Evolutionary conservation across 2,113 vertebrate genomes (phyloP), one percentile per base, ranked within the genome.

Genomic region (Esox niger): DNA sequence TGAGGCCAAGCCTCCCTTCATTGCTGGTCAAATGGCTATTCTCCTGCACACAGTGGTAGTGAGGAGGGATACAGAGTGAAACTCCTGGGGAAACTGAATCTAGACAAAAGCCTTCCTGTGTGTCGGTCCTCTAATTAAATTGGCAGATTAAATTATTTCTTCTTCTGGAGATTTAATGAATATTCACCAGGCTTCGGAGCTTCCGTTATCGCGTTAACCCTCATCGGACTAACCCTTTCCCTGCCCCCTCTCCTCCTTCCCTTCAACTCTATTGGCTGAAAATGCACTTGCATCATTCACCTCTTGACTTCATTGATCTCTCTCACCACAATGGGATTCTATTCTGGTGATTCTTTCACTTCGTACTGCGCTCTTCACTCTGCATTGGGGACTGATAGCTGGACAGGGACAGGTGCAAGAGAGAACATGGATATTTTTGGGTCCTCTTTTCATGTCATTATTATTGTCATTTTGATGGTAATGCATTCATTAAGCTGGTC

Each of bases 101-200:
- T 86, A 82, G 84, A 82, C 82, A 77, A 46, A 64, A 75, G 74
- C 70, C 77, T 84, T 85, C 83, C 78, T 75, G 63, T 68, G 82
- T 8, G 61, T 73, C 43, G 67, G 78, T 83, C 83, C 81, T 71
- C 56, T 85, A 86, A 88, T 88, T 86, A 85, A 86, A 85, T 80
- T 80, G 79, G 82, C 81, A 85, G 81, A 86, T 88, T 86, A 73
- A 85, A 83, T 64, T 77, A 72, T 67, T 65, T 82, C 80, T 76
- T 81, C 86, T 83, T 83, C 82, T 82, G 76, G 64, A 77, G 81
- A 69, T 54, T 84, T 84, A 86, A 86, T 87, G 83, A 88, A 84
- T 82, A 84, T 84, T 83, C 83, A 81, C 70, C 31, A 25, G 60
- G 71, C 80, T 77, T 62, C 8, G 66, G 75, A 65, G 70, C 54